Evolutionary conservation across 2,888 invertebrate species (phyloP).

Genomic region (Stenodera caucasica): DNA sequence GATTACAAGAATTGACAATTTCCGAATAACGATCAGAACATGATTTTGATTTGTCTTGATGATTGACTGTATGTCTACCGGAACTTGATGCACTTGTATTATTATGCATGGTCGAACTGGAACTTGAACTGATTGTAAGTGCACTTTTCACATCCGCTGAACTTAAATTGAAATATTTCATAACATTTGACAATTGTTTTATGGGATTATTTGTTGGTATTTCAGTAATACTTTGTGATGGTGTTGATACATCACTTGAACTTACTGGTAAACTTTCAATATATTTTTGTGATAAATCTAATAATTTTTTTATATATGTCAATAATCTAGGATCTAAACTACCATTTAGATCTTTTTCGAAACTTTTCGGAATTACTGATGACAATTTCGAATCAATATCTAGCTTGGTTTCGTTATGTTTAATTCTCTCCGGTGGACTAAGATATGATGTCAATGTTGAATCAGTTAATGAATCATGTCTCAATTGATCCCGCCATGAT

Average conservation of each 20-base stretch:
- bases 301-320: conserved; percentile 57
- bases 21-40: conserved; percentile 52
- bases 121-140: conserved; percentile 15
- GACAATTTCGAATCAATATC: too few species aligned
- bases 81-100: neutral
- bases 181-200: conserved; percentile 30
- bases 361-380: neutral
- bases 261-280: conserved; percentile 57
- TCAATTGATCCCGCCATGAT: conserved; percentile 48
- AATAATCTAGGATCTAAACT: conserved; percentile 50
- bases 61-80: neutral
- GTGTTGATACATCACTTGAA: conserved; percentile 58
- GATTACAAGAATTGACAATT: conserved; percentile 60
- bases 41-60: neutral
- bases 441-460: conserved; percentile 52
- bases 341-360: neutral
- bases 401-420: too few species aligned
- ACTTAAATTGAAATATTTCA: conserved; percentile 40
- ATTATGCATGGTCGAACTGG: neutral
- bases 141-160: conserved; percentile 34
- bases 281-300: conserved; percentile 58
- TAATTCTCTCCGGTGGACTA: conserved; percentile 53
- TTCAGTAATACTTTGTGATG: conserved; percentile 57
- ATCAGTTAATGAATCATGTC: conserved; percentile 41
- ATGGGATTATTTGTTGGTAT: conserved; percentile 49